Evolutionary conservation across 2,113 vertebrate species (phyloP), one percentile per base, ranked within the genome.

Genomic region (Caranx melampygus): DNA sequence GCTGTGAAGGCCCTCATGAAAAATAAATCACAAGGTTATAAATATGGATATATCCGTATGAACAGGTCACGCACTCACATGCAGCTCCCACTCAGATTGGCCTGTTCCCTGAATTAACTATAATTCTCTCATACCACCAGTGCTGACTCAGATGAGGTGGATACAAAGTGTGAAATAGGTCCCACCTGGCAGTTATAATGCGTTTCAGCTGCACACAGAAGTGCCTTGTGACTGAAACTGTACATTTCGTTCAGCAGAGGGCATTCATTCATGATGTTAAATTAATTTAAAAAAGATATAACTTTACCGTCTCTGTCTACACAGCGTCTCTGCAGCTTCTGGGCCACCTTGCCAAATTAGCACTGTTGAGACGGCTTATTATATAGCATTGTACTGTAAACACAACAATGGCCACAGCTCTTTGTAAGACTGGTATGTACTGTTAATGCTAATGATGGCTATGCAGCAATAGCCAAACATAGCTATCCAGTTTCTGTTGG

Each of bases 21-120:
- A 87, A 84, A 82, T 83, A 61, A 78, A 87, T 87, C 47, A 63
- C 9, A 51, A 51, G 26, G 51, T 73, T 82, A 81, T 89, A 87
- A 89, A 86, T 83, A 85, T 90, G 79, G 52, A 89, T 83, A 78
- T 66, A 54, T 70, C 61, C 2, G 33, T 55, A 49, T 62, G 77
- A 74, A 45, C 4, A 10, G 74, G 74, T 83, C 73, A 82, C 40
- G 31, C 78, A 72, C 72, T 70, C 37, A 15, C 26, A 52, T 7
- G 57, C 64, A 76, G 82, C 59, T 58, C 61, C 40, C 3, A 4
- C 71, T 86, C 37, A 20, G 40, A 18, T 47, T 26, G 47, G 18
- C 59, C 52, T 67, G 61, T 42, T 67, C 44, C 64, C 51, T 85
- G 49, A 85, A 77, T 82, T 21, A 81, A 73, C 35, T 42, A 49